phyloP scores from a whole-genome alignment of 2,797 vertebrate genomes.

The Columba guinea region DNA sequence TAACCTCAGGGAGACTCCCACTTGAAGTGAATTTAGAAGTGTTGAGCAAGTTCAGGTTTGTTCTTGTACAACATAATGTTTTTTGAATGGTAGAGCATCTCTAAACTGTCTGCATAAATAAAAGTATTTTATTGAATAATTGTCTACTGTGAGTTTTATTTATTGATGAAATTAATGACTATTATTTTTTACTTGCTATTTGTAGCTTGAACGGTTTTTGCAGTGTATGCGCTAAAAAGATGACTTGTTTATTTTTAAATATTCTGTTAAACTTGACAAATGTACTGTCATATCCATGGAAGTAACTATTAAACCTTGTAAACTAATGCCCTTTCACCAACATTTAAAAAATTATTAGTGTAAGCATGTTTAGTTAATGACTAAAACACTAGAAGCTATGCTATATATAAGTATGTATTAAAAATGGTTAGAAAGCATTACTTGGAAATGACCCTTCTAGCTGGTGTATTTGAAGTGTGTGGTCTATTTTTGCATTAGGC shows the following conservation, averaged over 20 bases:
- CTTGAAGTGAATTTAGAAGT: neutral
- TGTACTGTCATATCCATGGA: neutral
- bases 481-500: neutral
- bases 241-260: neutral
- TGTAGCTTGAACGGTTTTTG: neutral
- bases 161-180: neutral
- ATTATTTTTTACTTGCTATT: neutral
- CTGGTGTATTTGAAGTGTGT: neutral
- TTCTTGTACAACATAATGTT: neutral
- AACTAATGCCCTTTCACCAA: neutral
- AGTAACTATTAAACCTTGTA: neutral
- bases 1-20: conserved; percentile 35
- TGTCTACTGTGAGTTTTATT: neutral
- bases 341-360: neutral
- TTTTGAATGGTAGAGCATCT: neutral
- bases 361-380: neutral
- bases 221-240: neutral
- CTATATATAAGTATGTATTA: neutral
- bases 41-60: neutral
- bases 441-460: neutral
- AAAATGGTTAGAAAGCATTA: neutral
- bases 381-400: neutral
- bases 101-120: conserved; percentile 18
- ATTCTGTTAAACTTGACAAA: neutral
- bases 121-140: conserved; percentile 38